Conservation (phyloP, 2,113 vertebrate species). For the Oenanthe oenanthe region DNA sequence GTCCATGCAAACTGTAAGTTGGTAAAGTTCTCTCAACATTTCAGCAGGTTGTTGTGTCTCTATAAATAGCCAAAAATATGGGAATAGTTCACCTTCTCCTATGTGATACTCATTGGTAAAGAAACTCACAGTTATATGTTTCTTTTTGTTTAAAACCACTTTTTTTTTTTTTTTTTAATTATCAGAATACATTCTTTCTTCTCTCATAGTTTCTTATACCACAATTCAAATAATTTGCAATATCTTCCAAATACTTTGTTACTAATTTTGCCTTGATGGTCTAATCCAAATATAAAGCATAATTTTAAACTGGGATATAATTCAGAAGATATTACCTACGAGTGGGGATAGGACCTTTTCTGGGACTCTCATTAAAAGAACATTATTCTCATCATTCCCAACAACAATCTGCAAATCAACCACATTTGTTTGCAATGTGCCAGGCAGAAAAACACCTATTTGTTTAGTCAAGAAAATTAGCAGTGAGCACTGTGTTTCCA, state of each 20-base stretch:
- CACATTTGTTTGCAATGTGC: neutral
- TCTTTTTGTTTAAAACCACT: neutral
- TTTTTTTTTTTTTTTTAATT: too few species aligned
- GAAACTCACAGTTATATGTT: neutral
- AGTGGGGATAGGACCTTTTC: neutral
- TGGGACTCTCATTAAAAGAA: neutral
- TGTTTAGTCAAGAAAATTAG: neutral
- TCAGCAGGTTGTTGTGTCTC: neutral
- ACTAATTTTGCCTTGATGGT: neutral
- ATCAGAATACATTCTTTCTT: neutral
- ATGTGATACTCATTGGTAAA: neutral
- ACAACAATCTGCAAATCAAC: neutral
- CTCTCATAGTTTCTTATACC: neutral
- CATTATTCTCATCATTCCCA: neutral
- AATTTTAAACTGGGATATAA: neutral
- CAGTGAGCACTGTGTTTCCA: neutral
- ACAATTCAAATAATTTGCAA: neutral
- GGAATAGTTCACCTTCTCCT: neutral
- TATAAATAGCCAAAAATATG: neutral
- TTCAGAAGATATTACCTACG: neutral
- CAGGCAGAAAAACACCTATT: neutral
- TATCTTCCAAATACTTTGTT: neutral
- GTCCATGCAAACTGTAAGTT: neutral
- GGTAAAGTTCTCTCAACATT: neutral
- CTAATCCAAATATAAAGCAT: neutral